Conservation (phyloP, 2,797 vertebrate genomes). For the Diceros bicornis region DNA sequence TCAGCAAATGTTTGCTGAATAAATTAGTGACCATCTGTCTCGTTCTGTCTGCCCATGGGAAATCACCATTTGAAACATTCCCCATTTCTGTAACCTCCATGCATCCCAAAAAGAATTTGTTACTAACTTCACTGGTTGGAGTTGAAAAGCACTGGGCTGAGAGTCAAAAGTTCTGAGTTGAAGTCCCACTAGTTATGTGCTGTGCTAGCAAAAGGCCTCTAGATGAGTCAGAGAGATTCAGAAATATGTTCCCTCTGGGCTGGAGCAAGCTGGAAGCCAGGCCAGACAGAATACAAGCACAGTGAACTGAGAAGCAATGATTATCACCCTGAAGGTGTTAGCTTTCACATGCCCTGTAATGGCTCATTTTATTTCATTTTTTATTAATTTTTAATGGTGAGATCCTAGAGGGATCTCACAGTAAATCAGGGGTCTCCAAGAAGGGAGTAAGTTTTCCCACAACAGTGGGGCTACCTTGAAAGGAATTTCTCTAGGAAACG, state of each 20-base stretch:
- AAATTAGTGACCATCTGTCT: conserved; percentile 79
- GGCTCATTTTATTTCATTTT: background rate
- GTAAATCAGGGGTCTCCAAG: background rate
- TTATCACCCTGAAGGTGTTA: background rate
- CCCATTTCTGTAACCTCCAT: conserved; percentile 52
- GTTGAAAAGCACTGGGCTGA: conserved; percentile 76
- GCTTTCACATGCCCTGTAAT: background rate
- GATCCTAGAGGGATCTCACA: background rate
- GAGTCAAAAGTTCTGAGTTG: conserved; percentile 74
- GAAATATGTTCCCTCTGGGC: background rate
- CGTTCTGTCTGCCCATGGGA: conserved; percentile 57
- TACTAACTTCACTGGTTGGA: conserved; percentile 63
- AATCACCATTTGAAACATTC: conserved; percentile 62
- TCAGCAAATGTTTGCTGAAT: conserved; percentile 64
- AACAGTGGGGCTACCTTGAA: background rate
- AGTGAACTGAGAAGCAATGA: background rate
- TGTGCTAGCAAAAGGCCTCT: conserved; percentile 37
- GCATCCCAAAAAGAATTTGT: conserved; percentile 67
- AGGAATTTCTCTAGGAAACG: background rate
- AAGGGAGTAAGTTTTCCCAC: background rate
- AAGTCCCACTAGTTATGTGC: conserved; percentile 49
- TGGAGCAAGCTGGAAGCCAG: background rate
- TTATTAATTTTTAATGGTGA: conserved; percentile 18
- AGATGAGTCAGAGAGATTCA: conserved; percentile 19
- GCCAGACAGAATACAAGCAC: background rate